Conservation (phyloP, 2,113 vertebrate species). For the Pedionomus torquatus region DNA sequence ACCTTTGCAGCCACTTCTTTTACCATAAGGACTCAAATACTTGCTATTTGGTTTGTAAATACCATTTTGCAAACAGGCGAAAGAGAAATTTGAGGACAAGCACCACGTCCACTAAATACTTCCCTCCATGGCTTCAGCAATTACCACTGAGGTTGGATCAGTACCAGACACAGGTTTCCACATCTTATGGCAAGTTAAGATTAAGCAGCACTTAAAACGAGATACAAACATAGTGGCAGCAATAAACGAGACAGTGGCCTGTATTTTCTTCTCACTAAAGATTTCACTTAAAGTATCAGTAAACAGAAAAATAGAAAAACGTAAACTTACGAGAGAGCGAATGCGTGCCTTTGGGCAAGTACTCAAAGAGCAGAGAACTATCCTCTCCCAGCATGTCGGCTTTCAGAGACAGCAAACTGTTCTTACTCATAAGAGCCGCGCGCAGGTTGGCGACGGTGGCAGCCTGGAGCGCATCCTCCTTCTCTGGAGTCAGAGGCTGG, state of each 20-base stretch:
- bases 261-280: background rate
- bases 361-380: conserved; percentile 93
- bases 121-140: background rate
- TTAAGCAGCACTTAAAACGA: background rate
- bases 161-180: background rate
- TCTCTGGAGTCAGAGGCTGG: conserved; percentile 78
- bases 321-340: conserved; percentile 92
- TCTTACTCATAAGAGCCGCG: conserved; percentile 95
- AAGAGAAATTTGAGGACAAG: background rate
- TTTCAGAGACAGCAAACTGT: conserved; percentile 94
- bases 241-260: background rate
- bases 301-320: background rate
- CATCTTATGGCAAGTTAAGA: fast-evolving
- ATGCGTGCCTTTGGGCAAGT: conserved; percentile 93
- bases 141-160: background rate
- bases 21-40: background rate
- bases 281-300: background rate
- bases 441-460: conserved; percentile 92
- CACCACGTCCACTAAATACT: background rate
- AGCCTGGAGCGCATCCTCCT: conserved; percentile 84
- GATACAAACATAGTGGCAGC: background rate
- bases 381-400: conserved; percentile 93
- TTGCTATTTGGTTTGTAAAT: background rate
- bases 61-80: background rate
- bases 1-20: background rate